Conservation (phyloP, 37 sponge, comb jelly and placozoan genomes). For the Ianthella basta region DNA sequence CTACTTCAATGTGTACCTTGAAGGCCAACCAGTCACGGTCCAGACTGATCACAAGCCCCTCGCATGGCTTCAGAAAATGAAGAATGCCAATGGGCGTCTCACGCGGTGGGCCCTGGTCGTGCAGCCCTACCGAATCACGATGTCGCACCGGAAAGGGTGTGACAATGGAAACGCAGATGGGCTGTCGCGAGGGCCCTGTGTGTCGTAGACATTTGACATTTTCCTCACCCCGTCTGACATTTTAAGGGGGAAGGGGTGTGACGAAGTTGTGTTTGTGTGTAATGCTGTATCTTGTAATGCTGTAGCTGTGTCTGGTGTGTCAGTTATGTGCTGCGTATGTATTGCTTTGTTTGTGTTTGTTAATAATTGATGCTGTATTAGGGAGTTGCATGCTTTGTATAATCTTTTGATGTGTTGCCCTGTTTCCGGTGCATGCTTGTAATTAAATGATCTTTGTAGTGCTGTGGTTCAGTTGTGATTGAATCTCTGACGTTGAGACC, state of each 20-base stretch:
- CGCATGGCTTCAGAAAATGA: constrained; percentile 10
- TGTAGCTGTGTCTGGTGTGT: too few species aligned
- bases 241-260: constrained; percentile 1
- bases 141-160: background rate
- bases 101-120: background rate
- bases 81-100: constrained; percentile 1
- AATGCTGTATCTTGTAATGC: constrained; percentile 5
- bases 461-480: too few species aligned
- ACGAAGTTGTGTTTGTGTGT: background rate
- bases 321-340: too few species aligned
- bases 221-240: background rate
- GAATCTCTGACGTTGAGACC: too few species aligned
- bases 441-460: too few species aligned
- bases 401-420: too few species aligned
- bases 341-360: too few species aligned
- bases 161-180: constrained; percentile 23
- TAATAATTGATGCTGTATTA: too few species aligned
- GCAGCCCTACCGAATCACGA: background rate
- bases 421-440: too few species aligned
- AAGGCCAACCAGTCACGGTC: constrained; percentile 12
- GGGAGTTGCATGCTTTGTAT: too few species aligned
- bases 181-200: background rate
- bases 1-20: constrained; percentile 4
- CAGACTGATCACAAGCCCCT: constrained; percentile 39
- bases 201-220: background rate